Base-by-base conservation (phyloP, 2,797 vertebrate genomes). In the Acipenser oxyrinchus region DNA sequence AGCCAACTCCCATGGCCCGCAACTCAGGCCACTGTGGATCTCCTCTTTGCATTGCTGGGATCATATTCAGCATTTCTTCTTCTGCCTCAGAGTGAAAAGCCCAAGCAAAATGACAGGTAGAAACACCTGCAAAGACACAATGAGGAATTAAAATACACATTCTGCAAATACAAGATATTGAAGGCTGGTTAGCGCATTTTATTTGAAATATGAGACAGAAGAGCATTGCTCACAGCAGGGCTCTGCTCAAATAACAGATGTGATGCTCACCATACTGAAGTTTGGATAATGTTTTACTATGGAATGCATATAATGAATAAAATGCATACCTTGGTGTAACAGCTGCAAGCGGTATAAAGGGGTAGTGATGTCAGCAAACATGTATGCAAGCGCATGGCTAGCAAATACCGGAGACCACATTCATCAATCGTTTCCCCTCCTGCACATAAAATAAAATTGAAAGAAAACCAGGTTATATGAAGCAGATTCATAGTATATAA, bases 71-170 rank as follows among this genome's bases (percentile, higher is more conserved):
- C 80, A 96, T 71, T 82, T 99, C 97, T 72, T 98, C 97, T 70
- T 98, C 97, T 0, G 96, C 97, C 78, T 99, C 97, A 0, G 97
- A 99, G 80, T 99, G 96, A 82, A 98, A 99, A 66, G 95, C 97
- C 97, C 97, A 99, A 1, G 97, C 97, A 84, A 98, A 99, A 84
- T 99, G 95, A 78, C 96, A 98, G 0, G 97, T 99, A 23, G 96
- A 99, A 6, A 99, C 83, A 58, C 96, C 97, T 99, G 72, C 9
- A 53, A 72, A 9, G 51, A 60, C 3, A 67, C 0, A 68, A 58
- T 74, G 0, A 15, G 6, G 18, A 37, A 37, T 37, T 37, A 37
- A 37, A 37, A 37, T 6, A 37, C 37, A 37, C 37, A 4, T 37
- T 37, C 37, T 37, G 37, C 5, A 37, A 37, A 37, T 37, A 37